phyloP scores from a whole-genome alignment of 2,797 vertebrate genomes.

The Botia almorhae region DNA sequence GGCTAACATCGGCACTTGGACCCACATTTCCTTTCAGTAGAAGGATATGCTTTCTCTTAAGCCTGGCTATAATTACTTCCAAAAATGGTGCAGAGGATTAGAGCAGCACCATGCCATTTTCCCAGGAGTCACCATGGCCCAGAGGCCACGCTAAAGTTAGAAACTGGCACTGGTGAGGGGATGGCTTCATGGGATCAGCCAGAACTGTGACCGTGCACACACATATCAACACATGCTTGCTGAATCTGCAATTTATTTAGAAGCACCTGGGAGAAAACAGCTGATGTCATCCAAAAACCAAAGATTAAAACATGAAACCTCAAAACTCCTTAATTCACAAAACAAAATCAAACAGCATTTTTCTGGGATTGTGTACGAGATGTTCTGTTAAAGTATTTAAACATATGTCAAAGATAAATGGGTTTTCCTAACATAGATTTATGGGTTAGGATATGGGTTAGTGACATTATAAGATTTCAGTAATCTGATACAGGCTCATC shows the following conservation, averaged over 20 bases:
- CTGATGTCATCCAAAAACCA: no score
- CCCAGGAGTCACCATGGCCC: slow-evolving; percentile 40
- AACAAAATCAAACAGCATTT: neutral
- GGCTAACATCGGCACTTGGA: slow-evolving; percentile 5
- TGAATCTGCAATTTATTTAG: neutral
- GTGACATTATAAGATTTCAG: slow-evolving; percentile 51
- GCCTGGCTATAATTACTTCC: slow-evolving; percentile 55
- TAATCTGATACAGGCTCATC: slow-evolving; percentile 54
- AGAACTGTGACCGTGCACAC: neutral
- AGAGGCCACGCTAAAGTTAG: slow-evolving; percentile 59
- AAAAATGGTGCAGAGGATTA: slow-evolving; percentile 55
- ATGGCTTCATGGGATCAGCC: slow-evolving; percentile 36
- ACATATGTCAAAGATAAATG: neutral
- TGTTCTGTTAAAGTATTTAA: neutral
- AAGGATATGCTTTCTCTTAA: slow-evolving; percentile 37
- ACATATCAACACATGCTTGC: neutral
- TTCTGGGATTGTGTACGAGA: neutral
- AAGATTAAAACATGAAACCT: neutral
- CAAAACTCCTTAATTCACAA: neutral
- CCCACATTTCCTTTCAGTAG: neutral
- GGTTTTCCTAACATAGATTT: slow-evolving; percentile 4
- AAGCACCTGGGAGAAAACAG: no score
- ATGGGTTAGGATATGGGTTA: neutral
- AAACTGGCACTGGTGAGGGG: slow-evolving; percentile 18
- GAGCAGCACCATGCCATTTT: slow-evolving; percentile 40